A percentile compares a stretch with the other conserved stretches of the same genome.
Conservation (phyloP, 2,888 invertebrate genomes). For the Drosophila pseudotalamancana region DNA sequence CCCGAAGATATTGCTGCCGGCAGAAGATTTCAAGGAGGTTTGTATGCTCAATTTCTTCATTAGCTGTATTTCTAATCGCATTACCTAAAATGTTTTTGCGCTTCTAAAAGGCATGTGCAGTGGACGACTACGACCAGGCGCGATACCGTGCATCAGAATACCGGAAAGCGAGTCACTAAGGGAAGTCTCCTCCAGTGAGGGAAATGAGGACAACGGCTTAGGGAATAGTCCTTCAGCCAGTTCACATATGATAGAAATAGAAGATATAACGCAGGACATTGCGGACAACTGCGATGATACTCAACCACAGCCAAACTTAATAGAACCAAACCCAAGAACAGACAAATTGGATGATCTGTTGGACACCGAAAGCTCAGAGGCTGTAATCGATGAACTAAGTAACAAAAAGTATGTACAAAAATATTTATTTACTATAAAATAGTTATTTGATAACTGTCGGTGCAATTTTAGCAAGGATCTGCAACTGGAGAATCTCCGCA, state of each 20-base stretch:
- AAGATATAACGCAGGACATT: background rate
- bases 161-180: no score
- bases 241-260: background rate
- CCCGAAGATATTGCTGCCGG: conserved; percentile 10
- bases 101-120: conserved; percentile 1
- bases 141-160: conserved; percentile 11
- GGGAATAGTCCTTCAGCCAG: background rate
- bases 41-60: background rate
- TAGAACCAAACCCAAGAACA: background rate
- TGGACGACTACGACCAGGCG: background rate
- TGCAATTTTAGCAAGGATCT: conserved; percentile 18
- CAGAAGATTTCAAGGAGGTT: conserved; percentile 4
- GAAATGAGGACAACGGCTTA: background rate
- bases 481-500: conserved; percentile 1
- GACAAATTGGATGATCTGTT: background rate
- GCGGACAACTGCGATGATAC: background rate
- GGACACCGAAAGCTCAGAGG: conserved; percentile 25
- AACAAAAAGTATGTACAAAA: conserved; percentile 30
- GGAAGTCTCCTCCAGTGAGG: background rate
- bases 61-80: no score
- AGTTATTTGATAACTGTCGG: background rate
- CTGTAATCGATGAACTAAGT: conserved; percentile 30
- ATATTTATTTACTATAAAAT: background rate
- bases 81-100: no score
- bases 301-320: no score